Evolutionary conservation across 2,797 vertebrate species (phyloP), one percentile per base, ranked within the genome.

Genomic region (Phataginus tetradactyla): DNA sequence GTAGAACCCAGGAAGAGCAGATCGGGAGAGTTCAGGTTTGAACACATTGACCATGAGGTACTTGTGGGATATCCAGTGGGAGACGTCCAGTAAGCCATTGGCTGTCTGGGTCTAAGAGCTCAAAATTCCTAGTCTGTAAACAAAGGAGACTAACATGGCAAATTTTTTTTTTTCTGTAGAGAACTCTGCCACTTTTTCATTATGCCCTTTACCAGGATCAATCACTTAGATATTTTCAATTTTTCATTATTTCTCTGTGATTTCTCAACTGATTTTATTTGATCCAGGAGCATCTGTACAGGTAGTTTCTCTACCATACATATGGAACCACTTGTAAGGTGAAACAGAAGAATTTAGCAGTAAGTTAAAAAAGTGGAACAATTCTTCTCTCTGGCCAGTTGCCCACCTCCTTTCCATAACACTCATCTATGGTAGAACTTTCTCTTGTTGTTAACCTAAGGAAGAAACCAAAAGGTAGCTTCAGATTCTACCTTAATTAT

Each of bases 141-240:
- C 69, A 78, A 78, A 90, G 42, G 79, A 83, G 37, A 61, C 42
- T n/a, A 55, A 49, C 55, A 32, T 29, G 29, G 55, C 17, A 32
- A 53, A 32, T 29, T 57, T 25, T 32, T n/a, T 25, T 32, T n/a
- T 64, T 42, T 23, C 53, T 57, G 78, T 51, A 64, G n/a, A 84
- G 25, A 87, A 86, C 17, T 94, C 42, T 86, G 23, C 29, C 63
- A 71, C 59, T 37, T 95, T 94, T 95, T 87, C 55, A 88, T 83
- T 61, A 83, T 49, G 5, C 42, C 34, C 20, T 90, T 95, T 71
- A 34, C 17, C 39, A 49, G 59, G 32, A 72, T 71, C 68, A 80
- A 53, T 86, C 14, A 1, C 83, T 75, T 75, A 80, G 69, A 37
- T 69, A n/a, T 91, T 75, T 92, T 71, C 71, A 71, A 69, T 64